Evolutionary conservation across 2,113 vertebrate species (phyloP).

Genomic region (Todiramphus chloris): DNA sequence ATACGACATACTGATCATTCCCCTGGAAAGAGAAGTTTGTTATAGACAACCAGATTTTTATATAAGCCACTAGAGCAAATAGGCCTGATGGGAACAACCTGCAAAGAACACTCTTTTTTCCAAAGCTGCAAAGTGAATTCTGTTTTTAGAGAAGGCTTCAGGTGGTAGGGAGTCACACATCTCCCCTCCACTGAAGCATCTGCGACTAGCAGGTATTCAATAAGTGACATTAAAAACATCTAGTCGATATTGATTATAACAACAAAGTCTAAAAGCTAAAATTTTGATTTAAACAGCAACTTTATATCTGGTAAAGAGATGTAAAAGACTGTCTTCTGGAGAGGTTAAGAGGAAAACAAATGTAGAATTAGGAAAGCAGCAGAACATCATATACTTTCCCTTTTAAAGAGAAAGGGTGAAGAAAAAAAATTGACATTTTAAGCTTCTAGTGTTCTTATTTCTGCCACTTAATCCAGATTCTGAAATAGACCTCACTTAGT

Average conservation of each 20-base stretch:
- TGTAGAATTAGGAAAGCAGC: neutral
- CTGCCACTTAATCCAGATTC: neutral
- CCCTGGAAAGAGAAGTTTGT: slow-evolving; percentile 71
- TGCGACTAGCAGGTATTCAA: neutral
- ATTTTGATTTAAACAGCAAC: neutral
- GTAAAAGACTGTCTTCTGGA: neutral
- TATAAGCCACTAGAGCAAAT: neutral
- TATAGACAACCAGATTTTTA: neutral
- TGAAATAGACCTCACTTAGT: neutral
- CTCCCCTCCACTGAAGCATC: neutral
- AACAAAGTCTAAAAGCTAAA: neutral
- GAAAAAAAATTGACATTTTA: neutral
- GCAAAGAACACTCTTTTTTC: neutral
- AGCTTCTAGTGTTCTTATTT: neutral
- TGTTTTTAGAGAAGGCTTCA: neutral
- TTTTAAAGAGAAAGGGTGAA: neutral
- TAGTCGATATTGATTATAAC: neutral
- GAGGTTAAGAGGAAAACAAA: neutral
- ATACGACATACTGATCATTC: slow-evolving; percentile 74
- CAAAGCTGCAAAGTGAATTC: neutral
- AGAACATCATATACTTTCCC: neutral
- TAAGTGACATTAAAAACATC: neutral
- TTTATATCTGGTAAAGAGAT: neutral
- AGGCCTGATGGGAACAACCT: neutral
- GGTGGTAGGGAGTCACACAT: neutral